These are phyloP conservation scores for Tiliqua scincoides DNA, from an alignment of 2,113 vertebrate species.

Conservation along the genomic window DNA sequence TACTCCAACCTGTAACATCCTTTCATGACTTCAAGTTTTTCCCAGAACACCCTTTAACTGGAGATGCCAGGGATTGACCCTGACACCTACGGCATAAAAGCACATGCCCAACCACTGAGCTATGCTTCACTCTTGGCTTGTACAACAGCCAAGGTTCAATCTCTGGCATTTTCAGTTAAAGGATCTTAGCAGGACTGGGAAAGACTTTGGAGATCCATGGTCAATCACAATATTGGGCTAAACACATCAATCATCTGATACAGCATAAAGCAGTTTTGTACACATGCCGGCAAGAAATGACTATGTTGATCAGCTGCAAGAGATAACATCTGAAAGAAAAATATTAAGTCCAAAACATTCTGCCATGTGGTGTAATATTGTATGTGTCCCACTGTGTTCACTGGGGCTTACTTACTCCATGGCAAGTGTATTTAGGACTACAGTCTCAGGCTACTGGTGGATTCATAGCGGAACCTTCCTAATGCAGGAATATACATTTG, in stretches of 20 bases:
- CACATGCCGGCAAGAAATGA: neutral
- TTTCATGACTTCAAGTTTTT: neutral
- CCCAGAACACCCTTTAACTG: neutral
- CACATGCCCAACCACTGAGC: neutral
- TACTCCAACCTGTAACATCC: neutral
- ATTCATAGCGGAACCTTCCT: neutral
- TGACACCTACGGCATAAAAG: neutral
- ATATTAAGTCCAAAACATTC: neutral
- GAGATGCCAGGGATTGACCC: neutral
- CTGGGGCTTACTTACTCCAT: neutral
- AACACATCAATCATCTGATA: neutral
- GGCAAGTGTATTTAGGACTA: neutral
- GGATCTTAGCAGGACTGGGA: neutral
- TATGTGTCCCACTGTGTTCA: neutral
- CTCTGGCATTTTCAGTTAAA: neutral
- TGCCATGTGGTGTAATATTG: too few species aligned
- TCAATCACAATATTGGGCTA: neutral
- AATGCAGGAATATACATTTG: neutral
- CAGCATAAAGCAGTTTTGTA: neutral
- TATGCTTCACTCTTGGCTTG: neutral
- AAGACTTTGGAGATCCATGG: neutral
- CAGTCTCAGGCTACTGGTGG: neutral
- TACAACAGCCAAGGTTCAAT: neutral
- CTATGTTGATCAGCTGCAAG: neutral
- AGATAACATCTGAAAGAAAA: neutral